Conservation (phyloP, 2,888 invertebrate genomes). For the Prenolepis imparis region DNA sequence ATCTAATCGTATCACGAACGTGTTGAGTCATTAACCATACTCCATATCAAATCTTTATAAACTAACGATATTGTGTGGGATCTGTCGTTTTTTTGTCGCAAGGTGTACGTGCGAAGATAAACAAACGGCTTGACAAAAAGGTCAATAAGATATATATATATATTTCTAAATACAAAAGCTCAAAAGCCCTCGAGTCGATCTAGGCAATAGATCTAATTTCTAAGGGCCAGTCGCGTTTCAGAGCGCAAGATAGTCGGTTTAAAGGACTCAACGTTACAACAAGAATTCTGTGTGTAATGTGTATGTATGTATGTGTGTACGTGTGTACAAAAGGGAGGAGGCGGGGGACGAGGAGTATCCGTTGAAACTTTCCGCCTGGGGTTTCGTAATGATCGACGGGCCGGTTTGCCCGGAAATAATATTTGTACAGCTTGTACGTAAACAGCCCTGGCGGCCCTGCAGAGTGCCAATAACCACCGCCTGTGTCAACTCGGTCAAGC, state of each 20-base stretch:
- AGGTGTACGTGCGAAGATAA: neutral
- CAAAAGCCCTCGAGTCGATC: constrained; percentile 19
- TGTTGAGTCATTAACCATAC: neutral
- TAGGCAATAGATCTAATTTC: constrained; percentile 42
- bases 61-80: neutral
- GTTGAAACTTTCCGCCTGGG: constrained; percentile 76
- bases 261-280: constrained; percentile 40
- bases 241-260: constrained; percentile 27
- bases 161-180: constrained; percentile 19
- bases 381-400: constrained; percentile 80
- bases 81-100: neutral
- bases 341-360: constrained; percentile 42
- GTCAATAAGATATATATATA: constrained; percentile 12
- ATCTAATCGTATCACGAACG: neutral
- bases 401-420: constrained; percentile 82
- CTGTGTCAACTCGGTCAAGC: constrained; percentile 83
- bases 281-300: neutral
- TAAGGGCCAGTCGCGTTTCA: constrained; percentile 11
- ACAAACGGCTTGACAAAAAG: neutral
- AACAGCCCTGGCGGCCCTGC: constrained; percentile 80
- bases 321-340: constrained; percentile 31
- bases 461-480: constrained; percentile 80
- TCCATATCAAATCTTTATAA: neutral
- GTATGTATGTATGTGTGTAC: neutral
- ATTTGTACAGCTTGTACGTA: constrained; percentile 83